phyloP scores from a whole-genome alignment of 2,888 invertebrate genomes.

The Caenorhabditis angaria region DNA sequence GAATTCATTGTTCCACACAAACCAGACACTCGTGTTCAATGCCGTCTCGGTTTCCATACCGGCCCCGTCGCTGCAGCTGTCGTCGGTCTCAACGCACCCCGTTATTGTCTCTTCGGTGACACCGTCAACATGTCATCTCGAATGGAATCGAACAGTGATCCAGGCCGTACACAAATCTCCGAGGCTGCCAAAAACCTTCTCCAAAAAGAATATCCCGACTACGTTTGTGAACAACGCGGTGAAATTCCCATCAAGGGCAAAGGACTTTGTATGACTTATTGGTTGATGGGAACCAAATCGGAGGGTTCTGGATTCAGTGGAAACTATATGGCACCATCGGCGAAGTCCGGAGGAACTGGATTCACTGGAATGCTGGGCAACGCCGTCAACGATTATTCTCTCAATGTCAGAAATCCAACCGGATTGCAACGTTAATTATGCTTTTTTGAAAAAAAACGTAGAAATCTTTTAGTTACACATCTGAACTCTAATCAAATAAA shows the following conservation, averaged over 20 bases:
- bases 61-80: slow-evolving; percentile 69
- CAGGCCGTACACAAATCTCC: slow-evolving; percentile 67
- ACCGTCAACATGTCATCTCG: slow-evolving; percentile 69
- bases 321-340: slow-evolving; percentile 39
- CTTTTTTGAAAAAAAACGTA: not conserved
- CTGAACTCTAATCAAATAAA: too few species aligned
- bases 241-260: slow-evolving; percentile 65
- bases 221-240: slow-evolving; percentile 59
- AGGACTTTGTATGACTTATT: slow-evolving; percentile 68
- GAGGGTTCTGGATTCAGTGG: slow-evolving; percentile 30
- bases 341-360: slow-evolving; percentile 29
- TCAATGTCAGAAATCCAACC: slow-evolving; percentile 36
- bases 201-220: slow-evolving; percentile 60
- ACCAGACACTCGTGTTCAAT: slow-evolving; percentile 38
- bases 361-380: slow-evolving; percentile 44
- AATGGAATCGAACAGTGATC: slow-evolving; percentile 68
- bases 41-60: slow-evolving; percentile 66
- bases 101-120: slow-evolving; percentile 71
- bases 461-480: too few species aligned
- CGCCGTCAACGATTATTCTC: slow-evolving; percentile 21
- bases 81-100: slow-evolving; percentile 71
- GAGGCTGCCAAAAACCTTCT: slow-evolving; percentile 59
- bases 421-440: slow-evolving; percentile 32
- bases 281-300: slow-evolving; percentile 60
- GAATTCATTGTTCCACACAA: slow-evolving; percentile 64